Evolutionary conservation across 2,113 vertebrate species (phyloP).

Genomic region (Nettapus auritus): DNA sequence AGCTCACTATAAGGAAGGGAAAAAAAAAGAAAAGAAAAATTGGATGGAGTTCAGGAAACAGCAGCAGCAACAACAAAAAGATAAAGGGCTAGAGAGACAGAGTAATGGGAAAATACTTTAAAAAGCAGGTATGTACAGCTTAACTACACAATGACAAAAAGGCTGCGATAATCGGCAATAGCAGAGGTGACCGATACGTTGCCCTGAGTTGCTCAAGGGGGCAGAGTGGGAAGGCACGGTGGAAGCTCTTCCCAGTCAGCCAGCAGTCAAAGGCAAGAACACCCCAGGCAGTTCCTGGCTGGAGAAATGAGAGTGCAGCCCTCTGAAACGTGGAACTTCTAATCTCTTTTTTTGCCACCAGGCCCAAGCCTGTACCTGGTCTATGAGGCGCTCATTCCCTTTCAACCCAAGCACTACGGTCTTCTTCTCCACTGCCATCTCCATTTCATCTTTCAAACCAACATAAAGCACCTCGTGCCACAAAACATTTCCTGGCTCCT

Average conservation of each 20-base stretch:
- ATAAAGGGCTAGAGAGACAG: neutral
- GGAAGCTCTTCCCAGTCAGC: neutral
- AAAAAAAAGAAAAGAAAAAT: neutral
- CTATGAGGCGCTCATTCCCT: neutral
- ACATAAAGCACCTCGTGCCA: neutral
- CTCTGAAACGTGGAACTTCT: neutral
- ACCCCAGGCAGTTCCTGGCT: neutral
- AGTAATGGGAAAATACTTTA: neutral
- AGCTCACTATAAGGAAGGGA: neutral
- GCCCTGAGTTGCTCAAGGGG: neutral
- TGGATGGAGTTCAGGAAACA: neutral
- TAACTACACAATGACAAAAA: neutral
- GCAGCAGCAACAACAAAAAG: neutral
- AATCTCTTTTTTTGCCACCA: neutral
- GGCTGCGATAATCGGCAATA: neutral
- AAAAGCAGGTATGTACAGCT: neutral
- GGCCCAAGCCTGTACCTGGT: accelerated
- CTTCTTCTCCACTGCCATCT: neutral
- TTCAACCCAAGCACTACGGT: neutral
- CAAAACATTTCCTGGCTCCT: neutral
- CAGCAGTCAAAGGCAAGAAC: neutral
- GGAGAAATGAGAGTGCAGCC: neutral
- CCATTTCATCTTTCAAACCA: neutral
- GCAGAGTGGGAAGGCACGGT: neutral
- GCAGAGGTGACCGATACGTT: neutral